These are phyloP conservation scores for Drosophila teissieri DNA, from an alignment of 1,140 invertebrate species.

Conservation along the genomic window DNA sequence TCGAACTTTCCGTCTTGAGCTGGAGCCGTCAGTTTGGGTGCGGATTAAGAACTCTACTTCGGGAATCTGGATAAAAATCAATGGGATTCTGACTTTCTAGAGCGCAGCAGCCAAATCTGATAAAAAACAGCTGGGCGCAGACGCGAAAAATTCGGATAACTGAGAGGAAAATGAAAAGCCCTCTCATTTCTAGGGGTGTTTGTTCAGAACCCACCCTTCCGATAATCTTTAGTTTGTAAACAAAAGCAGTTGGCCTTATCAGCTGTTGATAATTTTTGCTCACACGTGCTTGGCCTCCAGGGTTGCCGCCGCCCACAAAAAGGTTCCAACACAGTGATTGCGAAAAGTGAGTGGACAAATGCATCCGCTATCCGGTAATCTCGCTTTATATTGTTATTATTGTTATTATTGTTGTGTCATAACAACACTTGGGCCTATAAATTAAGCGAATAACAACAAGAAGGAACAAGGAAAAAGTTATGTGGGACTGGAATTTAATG, in stretches of 20 bases:
- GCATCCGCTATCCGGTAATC: conserved; percentile 37
- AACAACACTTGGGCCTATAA: conserved; percentile 54
- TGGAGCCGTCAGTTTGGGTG: conserved; percentile 70
- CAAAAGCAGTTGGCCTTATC: conserved; percentile 51
- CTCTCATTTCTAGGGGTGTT: conserved; percentile 4
- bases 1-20: conserved; percentile 55
- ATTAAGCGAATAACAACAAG: conserved; percentile 32
- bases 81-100: conserved; percentile 63
- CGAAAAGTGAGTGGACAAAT: conserved; percentile 47
- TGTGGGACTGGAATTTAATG: conserved; percentile 45
- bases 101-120: conserved; percentile 63
- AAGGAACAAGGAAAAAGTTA: conserved; percentile 58
- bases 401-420: no score
- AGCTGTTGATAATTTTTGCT: conserved; percentile 67
- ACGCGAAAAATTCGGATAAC: conserved; percentile 43
- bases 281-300: conserved; percentile 43
- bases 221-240: conserved; percentile 61
- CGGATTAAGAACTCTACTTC: conserved; percentile 76
- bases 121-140: conserved; percentile 11
- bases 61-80: conserved; percentile 80
- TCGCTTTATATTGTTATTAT: conserved; percentile 30
- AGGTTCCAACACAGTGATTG: conserved; percentile 53
- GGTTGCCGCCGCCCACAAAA: conserved; percentile 22
- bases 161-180: conserved; percentile 25
- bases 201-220: conserved; percentile 2